Conservation (phyloP, 2,113 vertebrate species). For the Apistogramma diplotaenia region DNA sequence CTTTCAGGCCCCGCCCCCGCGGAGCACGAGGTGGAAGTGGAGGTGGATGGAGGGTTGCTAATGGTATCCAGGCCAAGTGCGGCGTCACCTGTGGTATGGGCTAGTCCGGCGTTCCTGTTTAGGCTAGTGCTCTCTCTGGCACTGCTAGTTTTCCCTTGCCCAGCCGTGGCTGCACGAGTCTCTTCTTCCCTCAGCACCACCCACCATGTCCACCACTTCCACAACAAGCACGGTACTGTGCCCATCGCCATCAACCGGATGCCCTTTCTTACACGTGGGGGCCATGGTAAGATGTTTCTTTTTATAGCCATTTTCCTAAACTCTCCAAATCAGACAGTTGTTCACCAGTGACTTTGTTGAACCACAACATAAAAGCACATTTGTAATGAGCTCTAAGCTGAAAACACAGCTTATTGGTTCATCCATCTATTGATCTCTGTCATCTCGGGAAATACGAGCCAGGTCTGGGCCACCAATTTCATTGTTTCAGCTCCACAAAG, state of each 20-base stretch:
- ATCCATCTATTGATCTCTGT: conserved; percentile 60
- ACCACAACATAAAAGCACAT: not conserved
- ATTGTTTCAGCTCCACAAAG: not conserved
- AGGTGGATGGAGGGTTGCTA: conserved; percentile 62
- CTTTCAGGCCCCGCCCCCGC: conserved; percentile 55
- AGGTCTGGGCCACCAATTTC: not conserved
- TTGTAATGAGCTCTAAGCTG: conserved; percentile 20
- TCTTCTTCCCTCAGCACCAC: conserved; percentile 94
- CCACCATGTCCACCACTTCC: conserved; percentile 94
- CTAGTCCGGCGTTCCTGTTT: conserved; percentile 73
- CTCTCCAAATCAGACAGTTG: not conserved
- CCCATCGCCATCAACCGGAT: conserved; percentile 96
- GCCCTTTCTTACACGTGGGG: conserved; percentile 90
- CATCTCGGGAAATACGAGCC: conserved; percentile 35
- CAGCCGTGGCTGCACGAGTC: conserved; percentile 83
- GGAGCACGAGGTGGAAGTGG: conserved; percentile 65
- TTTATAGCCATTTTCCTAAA: not conserved
- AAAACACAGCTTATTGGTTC: conserved; percentile 36
- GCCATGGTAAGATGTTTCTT: conserved; percentile 83
- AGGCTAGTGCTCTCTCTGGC: conserved; percentile 76
- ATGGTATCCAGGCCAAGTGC: conserved; percentile 52
- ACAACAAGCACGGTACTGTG: conserved; percentile 91
- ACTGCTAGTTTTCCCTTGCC: conserved; percentile 76
- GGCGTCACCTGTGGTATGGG: conserved; percentile 66
- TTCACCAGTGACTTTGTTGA: not conserved